These are phyloP conservation scores for Pasiphila rectangulata DNA, from an alignment of 2,888 invertebrate species.

Conservation along the genomic window DNA sequence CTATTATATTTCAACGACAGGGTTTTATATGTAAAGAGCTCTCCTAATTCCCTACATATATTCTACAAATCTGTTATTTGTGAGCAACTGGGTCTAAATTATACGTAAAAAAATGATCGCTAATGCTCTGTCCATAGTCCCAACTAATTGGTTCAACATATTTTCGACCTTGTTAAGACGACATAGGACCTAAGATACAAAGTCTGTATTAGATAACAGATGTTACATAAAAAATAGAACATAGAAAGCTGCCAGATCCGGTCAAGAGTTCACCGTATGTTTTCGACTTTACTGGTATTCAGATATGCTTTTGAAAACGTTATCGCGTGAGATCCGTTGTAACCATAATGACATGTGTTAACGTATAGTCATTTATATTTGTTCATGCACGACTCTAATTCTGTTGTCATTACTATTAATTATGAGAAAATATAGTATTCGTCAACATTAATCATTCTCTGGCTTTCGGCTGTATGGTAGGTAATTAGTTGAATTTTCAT, in stretches of 20 bases:
- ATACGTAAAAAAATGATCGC: slow-evolving; percentile 25
- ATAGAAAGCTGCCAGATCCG: slow-evolving; percentile 26
- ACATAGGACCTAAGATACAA: slow-evolving; percentile 21
- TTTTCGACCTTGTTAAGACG: slow-evolving; percentile 28
- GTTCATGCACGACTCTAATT: slow-evolving; percentile 28
- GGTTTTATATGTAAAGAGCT: slow-evolving; percentile 15
- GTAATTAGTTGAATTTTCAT: slow-evolving; percentile 30
- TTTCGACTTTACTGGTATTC: slow-evolving; percentile 28
- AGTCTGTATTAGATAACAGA: too few species aligned
- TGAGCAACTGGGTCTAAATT: slow-evolving; percentile 32
- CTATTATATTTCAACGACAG: slow-evolving; percentile 15
- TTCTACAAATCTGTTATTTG: slow-evolving; percentile 8
- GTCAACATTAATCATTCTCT: slow-evolving; percentile 38
- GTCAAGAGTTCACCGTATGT: slow-evolving; percentile 33
- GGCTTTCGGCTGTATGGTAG: slow-evolving; percentile 26
- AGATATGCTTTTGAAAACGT: slow-evolving; percentile 33
- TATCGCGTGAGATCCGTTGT: slow-evolving; percentile 30
- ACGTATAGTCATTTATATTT: slow-evolving; percentile 28
- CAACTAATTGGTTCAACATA: slow-evolving; percentile 24
- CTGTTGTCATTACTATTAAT: slow-evolving; percentile 50
- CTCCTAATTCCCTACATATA: slow-evolving; percentile 9
- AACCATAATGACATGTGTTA: slow-evolving; percentile 29
- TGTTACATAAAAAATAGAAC: slow-evolving; percentile 13
- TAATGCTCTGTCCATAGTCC: slow-evolving; percentile 25
- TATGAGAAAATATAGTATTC: slow-evolving; percentile 41